Evolutionary conservation across 1,140 invertebrate species (phyloP), one percentile per base, ranked within the genome.

Genomic region (Bactericera cockerelli): DNA sequence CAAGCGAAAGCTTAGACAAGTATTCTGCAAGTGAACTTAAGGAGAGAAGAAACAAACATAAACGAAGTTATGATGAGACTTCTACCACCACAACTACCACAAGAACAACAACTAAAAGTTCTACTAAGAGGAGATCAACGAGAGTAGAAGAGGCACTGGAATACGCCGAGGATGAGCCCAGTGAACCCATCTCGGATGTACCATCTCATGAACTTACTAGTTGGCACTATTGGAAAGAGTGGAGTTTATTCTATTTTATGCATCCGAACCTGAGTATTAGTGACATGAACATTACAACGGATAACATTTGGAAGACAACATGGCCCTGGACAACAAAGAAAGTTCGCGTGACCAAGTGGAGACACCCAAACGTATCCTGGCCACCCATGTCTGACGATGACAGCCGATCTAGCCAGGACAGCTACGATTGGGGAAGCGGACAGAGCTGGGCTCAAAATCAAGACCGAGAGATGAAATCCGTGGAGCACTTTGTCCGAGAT

Each of bases 211-310:
- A 49, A 49, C 42, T 49, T 8, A 49, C 42, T 19, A 49, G 42
- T 49, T 49, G 22, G n/a, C 42, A 49, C 19, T 49, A 49, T n/a
- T 49, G n/a, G n/a, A 49, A 49, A n/a, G 42, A 49, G n/a, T 49
- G 42, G 42, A 49, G 42, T 49, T 16, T 19, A 8, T n/a, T 10
- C 19, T 49, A 49, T n/a, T 49, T 49, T n/a, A 49, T 49, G 22
- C 42, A 49, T 49, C n/a, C n/a, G 4, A 49, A 49, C 22, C 4
- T 49, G 3, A 36, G 10, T 11, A n/a, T n/a, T n/a, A 31, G 28
- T 31, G 28, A 31, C 28, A 6, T 6, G 4, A 49, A 49, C 22
- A 19, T 49, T n/a, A 6, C 42, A 4, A 22, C n/a, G 19, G 4
- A 49, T 8, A 49, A 49, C 22, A n/a, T 19, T 10, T 49, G 42